phyloP scores from a whole-genome alignment of 2,113 vertebrate species.

The Sitta europaea region DNA sequence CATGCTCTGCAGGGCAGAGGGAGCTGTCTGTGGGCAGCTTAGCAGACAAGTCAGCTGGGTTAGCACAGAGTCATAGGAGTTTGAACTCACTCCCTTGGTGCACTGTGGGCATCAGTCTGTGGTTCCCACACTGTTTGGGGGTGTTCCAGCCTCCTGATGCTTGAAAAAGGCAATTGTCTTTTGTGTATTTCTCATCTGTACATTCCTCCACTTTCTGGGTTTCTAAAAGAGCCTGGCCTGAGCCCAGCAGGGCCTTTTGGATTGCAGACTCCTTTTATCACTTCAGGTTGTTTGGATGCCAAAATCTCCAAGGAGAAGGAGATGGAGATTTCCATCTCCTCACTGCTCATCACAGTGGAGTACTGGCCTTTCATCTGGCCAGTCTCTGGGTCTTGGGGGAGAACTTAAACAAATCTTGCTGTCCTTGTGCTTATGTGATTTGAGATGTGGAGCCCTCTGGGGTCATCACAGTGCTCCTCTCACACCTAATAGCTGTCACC shows the following conservation, averaged over 20 bases:
- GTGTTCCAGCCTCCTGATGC: not conserved
- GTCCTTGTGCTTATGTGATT: not conserved
- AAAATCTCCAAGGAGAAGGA: not conserved
- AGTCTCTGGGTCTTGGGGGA: not conserved
- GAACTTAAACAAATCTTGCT: not conserved
- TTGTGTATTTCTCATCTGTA: not conserved
- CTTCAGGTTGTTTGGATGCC: not conserved
- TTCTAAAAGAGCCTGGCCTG: not conserved
- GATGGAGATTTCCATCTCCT: not conserved
- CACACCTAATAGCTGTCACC: not conserved
- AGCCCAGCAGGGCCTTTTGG: not conserved
- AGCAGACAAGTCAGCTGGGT: not conserved
- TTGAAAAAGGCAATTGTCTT: not conserved
- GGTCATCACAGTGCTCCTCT: fast-evolving
- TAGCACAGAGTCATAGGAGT: not conserved
- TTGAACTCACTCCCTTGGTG: not conserved
- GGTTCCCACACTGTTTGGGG: too few species aligned
- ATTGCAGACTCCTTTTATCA: not conserved
- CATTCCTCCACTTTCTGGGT: not conserved
- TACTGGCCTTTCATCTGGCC: not conserved
- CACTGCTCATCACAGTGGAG: not conserved
- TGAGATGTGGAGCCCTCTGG: not conserved
- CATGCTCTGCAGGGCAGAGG: not conserved
- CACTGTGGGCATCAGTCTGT: not conserved
- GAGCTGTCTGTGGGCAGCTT: not conserved